Percentiles rank a stretch among this genome's conserved stretches.
Conservation (phyloP, 2,113 vertebrate species). For the Tragelaphus imberbis region DNA sequence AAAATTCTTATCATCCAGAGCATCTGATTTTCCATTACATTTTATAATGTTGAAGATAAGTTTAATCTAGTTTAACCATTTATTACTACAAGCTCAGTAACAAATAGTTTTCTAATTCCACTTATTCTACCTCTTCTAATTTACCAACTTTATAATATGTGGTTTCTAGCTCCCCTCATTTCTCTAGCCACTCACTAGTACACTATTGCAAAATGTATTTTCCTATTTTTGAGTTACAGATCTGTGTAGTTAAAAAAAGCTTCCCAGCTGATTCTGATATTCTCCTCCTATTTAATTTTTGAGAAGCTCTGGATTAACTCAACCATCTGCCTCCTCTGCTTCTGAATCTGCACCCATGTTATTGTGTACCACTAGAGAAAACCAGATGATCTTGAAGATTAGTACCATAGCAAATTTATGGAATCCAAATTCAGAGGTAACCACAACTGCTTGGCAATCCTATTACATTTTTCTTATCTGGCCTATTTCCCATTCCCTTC, state of each 20-base stretch:
- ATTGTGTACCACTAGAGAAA: not conserved
- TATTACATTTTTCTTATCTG: conserved; percentile 23
- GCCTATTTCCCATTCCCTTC: not conserved
- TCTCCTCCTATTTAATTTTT: not conserved
- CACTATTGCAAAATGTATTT: not conserved
- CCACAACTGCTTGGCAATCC: conserved; percentile 30
- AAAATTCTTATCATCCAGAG: not conserved
- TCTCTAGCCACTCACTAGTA: not conserved
- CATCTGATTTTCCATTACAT: not conserved
- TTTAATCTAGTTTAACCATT: not conserved
- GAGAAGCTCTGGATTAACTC: not conserved
- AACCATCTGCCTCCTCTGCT: not conserved
- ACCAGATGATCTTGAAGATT: not conserved
- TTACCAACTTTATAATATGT: not conserved
- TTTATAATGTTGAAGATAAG: not conserved
- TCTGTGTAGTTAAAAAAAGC: not conserved
- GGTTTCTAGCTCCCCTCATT: not conserved
- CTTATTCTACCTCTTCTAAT: not conserved
- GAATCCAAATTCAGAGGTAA: not conserved
- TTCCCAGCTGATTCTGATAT: not conserved
- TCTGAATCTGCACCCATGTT: not conserved
- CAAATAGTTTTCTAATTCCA: not conserved
- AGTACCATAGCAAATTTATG: conserved; percentile 33
- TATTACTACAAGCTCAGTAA: not conserved
- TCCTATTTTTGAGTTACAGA: not conserved